Conservation (phyloP, 1,140 invertebrate species). For the Drosophila pseudoobscura region DNA sequence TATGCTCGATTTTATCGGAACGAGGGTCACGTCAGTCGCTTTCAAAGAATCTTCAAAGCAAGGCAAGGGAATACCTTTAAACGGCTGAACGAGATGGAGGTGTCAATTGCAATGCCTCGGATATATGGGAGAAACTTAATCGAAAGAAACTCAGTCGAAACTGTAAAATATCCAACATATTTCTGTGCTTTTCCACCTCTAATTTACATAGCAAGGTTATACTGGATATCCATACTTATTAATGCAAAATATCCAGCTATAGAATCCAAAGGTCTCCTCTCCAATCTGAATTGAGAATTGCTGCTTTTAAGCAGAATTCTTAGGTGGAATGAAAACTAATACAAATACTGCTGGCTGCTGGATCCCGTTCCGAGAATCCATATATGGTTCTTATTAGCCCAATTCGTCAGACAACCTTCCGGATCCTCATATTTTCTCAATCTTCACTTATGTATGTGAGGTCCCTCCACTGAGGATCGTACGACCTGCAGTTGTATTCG, state of each 20-base stretch:
- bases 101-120: slow-evolving; percentile 24
- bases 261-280: neutral
- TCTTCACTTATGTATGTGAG: too few species aligned
- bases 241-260: too few species aligned
- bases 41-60: slow-evolving; percentile 5
- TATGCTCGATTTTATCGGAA: slow-evolving; percentile 37
- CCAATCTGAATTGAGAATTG: neutral
- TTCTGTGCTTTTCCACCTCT: too few species aligned
- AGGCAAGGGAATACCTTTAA: slow-evolving; percentile 13
- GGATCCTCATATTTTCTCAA: too few species aligned
- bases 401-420: too few species aligned
- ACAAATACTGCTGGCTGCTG: too few species aligned
- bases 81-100: slow-evolving; percentile 1
- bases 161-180: neutral
- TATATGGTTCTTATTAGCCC: neutral
- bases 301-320: too few species aligned
- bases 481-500: neutral
- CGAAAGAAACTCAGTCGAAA: neutral
- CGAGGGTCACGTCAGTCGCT: slow-evolving; percentile 37
- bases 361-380: too few species aligned
- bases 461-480: neutral
- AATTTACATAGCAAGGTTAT: neutral
- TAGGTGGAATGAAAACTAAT: too few species aligned
- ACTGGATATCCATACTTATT: too few species aligned
- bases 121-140: neutral